Percentiles rank a stretch among this genome's conserved stretches.
Conservation (phyloP, 37 sponge, comb jelly and placozoan genomes). For the Halisarca cf. caerulea region DNA sequence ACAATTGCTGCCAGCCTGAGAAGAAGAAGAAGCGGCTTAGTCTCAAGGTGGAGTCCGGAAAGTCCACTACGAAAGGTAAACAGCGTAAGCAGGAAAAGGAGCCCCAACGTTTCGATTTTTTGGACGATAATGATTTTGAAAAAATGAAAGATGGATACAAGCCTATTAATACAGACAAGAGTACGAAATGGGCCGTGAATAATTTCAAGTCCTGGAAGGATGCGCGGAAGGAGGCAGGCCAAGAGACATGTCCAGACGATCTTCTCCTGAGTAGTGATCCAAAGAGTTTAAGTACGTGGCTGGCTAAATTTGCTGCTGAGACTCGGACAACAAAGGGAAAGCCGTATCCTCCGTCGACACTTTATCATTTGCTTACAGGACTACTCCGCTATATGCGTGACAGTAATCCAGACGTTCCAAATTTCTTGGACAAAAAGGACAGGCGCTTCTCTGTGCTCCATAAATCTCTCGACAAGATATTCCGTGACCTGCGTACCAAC, state of each 20-base stretch:
- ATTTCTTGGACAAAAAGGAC: neutral
- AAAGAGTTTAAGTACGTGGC: neutral
- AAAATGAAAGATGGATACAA: neutral
- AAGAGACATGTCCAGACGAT: conserved; percentile 1
- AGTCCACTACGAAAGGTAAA: too few species aligned
- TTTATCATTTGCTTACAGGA: neutral
- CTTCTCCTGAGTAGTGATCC: neutral
- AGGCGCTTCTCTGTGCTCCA: neutral
- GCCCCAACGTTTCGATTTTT: neutral
- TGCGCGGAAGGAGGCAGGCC: neutral
- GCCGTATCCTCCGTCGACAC: neutral
- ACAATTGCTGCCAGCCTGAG: neutral
- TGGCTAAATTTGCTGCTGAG: conserved; percentile 6
- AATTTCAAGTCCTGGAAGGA: neutral
- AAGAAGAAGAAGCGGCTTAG: conserved; percentile 18
- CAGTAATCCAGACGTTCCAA: neutral
- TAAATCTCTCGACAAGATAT: neutral
- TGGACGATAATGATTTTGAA: neutral
- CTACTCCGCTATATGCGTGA: neutral
- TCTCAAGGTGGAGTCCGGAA: neutral
- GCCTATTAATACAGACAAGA: neutral
- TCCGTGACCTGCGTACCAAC: neutral
- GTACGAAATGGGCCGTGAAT: conserved; percentile 10
- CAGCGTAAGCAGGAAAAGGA: neutral
- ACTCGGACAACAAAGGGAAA: neutral